These are phyloP conservation scores for Acridotheres tristis DNA, from an alignment of 2,797 vertebrate genomes.

Conservation along the genomic window DNA sequence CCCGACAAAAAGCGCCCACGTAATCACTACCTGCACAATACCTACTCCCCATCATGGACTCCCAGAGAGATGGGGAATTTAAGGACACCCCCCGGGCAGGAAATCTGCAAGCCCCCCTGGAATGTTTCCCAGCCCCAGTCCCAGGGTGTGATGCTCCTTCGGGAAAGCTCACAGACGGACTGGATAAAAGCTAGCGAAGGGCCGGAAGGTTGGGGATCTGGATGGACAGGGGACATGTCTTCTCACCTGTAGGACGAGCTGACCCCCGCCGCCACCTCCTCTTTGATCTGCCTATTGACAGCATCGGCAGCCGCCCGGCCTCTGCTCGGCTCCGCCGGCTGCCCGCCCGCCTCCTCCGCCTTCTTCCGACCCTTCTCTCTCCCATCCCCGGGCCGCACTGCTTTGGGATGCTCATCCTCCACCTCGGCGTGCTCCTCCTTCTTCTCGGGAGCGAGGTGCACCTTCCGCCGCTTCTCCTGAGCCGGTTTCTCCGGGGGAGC, in stretches of 20 bases:
- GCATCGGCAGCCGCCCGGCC: conserved; percentile 87
- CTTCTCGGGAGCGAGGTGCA: conserved; percentile 81
- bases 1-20: accelerated
- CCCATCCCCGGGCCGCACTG: conserved; percentile 25
- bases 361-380: conserved; percentile 22
- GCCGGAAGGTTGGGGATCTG: not conserved
- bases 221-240: not conserved
- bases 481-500: conserved; percentile 25
- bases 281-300: conserved; percentile 91
- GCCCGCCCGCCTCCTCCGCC: conserved; percentile 37
- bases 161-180: no score
- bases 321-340: conserved; percentile 71
- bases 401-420: conserved; percentile 72
- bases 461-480: conserved; percentile 72
- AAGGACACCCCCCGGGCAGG: not conserved
- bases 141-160: not conserved
- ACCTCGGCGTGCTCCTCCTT: conserved; percentile 49
- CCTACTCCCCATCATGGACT: not conserved
- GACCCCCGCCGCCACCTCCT: conserved; percentile 80
- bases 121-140: not conserved
- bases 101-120: not conserved
- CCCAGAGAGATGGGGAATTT: not conserved
- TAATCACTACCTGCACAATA: not conserved
- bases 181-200: not conserved
- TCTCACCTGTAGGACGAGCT: conserved; percentile 92